Percentiles rank a stretch among this genome's conserved stretches.
These are phyloP conservation scores for Notamacropus eugenii DNA, from an alignment of 2,797 vertebrate species.

Conservation along the genomic window DNA sequence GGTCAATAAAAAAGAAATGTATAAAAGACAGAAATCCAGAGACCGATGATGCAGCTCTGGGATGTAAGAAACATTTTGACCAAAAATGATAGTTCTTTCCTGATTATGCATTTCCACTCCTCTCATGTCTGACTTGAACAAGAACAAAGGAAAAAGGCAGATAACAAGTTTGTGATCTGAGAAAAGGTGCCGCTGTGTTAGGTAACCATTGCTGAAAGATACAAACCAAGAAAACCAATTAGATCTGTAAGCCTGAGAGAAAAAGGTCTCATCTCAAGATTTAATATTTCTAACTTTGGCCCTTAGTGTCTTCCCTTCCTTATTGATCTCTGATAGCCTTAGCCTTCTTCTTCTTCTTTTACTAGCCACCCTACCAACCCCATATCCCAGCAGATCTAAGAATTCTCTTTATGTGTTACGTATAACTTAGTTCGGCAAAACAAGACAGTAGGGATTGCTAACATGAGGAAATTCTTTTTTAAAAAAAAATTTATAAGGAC, in stretches of 20 bases:
- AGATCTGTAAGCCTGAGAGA: conserved; percentile 69
- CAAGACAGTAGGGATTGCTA: conserved; percentile 76
- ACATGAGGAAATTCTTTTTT: conserved; percentile 70
- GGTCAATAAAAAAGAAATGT: conserved; percentile 20
- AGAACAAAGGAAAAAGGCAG: conserved; percentile 29
- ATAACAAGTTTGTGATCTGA: conserved; percentile 64
- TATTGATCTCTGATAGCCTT: conserved; percentile 74
- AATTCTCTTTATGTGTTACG: conserved; percentile 76
- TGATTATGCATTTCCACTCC: conserved; percentile 51
- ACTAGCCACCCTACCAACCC: conserved; percentile 74
- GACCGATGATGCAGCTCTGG: conserved; percentile 10
- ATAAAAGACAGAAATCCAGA: conserved; percentile 13
- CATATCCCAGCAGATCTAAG: conserved; percentile 69
- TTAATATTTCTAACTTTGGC: conserved; percentile 75
- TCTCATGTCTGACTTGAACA: conserved; percentile 53
- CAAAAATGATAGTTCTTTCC: conserved; percentile 14
- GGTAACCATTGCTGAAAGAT: conserved; percentile 64
- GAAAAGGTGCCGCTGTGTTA: conserved; percentile 53
- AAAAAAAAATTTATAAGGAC: conserved; percentile 52
- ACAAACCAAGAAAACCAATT: conserved; percentile 77
- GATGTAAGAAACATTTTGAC: neutral
- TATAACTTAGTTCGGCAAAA: conserved; percentile 76
- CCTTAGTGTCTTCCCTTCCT: conserved; percentile 62
- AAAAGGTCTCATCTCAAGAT: conserved; percentile 73
- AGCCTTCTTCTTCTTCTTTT: conserved; percentile 40